Conservation (phyloP, 2,113 vertebrate species). For the Pachycephala philippinensis region DNA sequence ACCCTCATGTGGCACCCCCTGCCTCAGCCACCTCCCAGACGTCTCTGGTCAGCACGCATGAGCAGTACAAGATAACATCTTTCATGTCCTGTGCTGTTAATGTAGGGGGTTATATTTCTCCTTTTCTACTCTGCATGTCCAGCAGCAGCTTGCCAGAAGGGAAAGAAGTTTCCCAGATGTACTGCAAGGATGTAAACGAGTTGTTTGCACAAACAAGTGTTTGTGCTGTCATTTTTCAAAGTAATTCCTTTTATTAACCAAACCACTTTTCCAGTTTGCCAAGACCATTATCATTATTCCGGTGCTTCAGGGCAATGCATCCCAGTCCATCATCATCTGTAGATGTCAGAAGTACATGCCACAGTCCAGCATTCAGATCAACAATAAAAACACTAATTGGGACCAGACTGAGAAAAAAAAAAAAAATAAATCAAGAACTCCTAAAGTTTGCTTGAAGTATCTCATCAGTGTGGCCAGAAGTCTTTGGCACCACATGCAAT, state of each 20-base stretch:
- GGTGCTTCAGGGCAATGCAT: not conserved
- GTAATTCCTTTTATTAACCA: not conserved
- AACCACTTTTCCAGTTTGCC: not conserved
- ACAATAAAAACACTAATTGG: not conserved
- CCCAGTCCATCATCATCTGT: not conserved
- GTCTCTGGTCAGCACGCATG: fast-evolving
- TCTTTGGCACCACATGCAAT: not conserved
- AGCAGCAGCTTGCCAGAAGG: not conserved
- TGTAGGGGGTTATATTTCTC: not conserved
- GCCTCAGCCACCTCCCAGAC: not conserved
- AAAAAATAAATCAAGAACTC: not conserved
- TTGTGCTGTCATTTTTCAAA: not conserved
- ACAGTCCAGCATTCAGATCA: not conserved
- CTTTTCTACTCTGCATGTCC: not conserved
- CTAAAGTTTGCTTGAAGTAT: not conserved
- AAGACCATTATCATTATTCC: not conserved
- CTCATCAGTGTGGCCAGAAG: not conserved
- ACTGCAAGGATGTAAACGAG: not conserved
- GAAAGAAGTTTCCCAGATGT: not conserved
- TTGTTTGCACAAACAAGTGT: not conserved
- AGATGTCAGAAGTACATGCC: not conserved
- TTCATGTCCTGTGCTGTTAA: not conserved
- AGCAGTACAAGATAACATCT: not conserved
- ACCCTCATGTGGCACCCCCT: not conserved
- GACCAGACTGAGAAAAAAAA: not conserved